Conservation (phyloP, 1,140 invertebrate genomes). For the Aphaenogaster ashmeadi region DNA sequence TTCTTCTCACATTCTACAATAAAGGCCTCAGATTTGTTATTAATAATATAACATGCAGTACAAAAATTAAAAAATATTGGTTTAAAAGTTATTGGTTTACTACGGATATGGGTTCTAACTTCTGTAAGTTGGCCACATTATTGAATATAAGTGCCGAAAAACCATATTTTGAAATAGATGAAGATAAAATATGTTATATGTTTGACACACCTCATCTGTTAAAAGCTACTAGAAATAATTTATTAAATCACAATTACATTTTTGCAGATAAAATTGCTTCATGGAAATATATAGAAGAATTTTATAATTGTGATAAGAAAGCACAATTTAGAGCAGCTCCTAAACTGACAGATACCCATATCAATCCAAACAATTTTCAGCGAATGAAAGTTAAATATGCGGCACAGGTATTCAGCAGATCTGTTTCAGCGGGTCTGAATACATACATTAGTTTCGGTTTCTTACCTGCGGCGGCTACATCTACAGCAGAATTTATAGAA, state of each 20-base stretch:
- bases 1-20: too few species aligned
- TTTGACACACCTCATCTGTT: not conserved
- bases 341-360: not conserved
- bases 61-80: too few species aligned
- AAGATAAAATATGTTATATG: not conserved
- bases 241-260: not conserved
- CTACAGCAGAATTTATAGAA: not conserved
- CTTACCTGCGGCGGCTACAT: not conserved
- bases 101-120: constrained; percentile 10
- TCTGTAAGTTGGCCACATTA: not conserved
- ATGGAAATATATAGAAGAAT: not conserved
- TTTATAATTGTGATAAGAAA: not conserved
- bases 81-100: too few species aligned
- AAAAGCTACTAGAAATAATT: constrained; percentile 11
- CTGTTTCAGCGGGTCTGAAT: not conserved
- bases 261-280: not conserved
- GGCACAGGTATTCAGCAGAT: not conserved
- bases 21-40: too few species aligned
- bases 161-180: not conserved
- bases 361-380: not conserved
- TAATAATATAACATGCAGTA: too few species aligned
- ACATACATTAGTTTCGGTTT: not conserved
- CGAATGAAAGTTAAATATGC: constrained; percentile 7
- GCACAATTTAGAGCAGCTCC: not conserved
- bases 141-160: not conserved